A percentile compares a stretch with the other conserved stretches of the same genome.
These are phyloP conservation scores for Crocuta crocuta DNA, from an alignment of 2,113 vertebrate species.

Conservation along the genomic window DNA sequence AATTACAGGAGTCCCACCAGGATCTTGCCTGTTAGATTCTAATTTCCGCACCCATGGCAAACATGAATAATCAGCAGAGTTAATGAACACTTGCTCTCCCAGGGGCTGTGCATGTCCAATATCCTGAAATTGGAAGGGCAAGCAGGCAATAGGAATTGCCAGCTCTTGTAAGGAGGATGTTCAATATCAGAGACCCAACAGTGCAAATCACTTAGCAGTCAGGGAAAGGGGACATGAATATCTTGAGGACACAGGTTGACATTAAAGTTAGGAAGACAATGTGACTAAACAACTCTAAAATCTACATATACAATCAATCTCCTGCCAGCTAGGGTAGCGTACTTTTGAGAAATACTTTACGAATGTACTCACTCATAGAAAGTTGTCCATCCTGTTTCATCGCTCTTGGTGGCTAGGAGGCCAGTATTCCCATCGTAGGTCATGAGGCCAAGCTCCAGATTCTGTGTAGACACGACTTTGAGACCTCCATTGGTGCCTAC, in stretches of 20 bases:
- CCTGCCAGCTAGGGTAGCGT: not conserved
- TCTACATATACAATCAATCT: rapidly evolving
- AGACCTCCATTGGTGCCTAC: slow-evolving; percentile 94
- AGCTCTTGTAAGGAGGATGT: slow-evolving; percentile 46
- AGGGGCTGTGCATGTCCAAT: slow-evolving; percentile 73
- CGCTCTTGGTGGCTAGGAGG: slow-evolving; percentile 96
- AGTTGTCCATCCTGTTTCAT: slow-evolving; percentile 99
- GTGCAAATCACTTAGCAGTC: slow-evolving; percentile 50
- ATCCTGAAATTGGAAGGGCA: slow-evolving; percentile 79
- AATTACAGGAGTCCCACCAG: slow-evolving; percentile 82
- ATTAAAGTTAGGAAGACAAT: not conserved
- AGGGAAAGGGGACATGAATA: slow-evolving; percentile 9
- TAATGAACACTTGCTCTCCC: slow-evolving; percentile 86
- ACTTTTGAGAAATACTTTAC: slow-evolving; percentile 58
- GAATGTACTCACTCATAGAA: slow-evolving; percentile 97
- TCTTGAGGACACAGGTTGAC: not conserved
- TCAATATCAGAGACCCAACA: slow-evolving; percentile 56
- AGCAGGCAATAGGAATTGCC: slow-evolving; percentile 72
- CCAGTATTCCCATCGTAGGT: slow-evolving; percentile 96
- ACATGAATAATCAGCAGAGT: slow-evolving; percentile 83
- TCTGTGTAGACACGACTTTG: slow-evolving; percentile 94
- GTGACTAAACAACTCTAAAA: not conserved
- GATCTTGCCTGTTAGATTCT: slow-evolving; percentile 82
- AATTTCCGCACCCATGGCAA: slow-evolving; percentile 86
- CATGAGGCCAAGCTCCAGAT: slow-evolving; percentile 96